Percentiles rank a stretch among this genome's conserved stretches.
Evolutionary conservation across 92 coral and sea anemone species (phyloP).

Genomic region (Nematostella vectensis): DNA sequence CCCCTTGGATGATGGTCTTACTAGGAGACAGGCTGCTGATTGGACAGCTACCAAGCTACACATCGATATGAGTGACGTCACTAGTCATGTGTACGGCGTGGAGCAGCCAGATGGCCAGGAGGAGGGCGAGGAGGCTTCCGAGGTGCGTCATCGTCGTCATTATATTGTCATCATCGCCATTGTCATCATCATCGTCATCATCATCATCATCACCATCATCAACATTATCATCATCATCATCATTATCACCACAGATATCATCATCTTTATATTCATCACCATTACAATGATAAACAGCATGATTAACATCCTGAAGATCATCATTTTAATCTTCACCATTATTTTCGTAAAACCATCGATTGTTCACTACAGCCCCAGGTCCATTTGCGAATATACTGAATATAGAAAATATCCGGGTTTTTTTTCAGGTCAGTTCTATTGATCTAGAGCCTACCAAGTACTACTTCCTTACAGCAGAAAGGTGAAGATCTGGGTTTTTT

Average conservation of each 20-base stretch:
- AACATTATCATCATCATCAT: no score
- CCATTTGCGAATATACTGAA: no score
- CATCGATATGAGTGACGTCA: conserved; percentile 75
- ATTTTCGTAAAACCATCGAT: not conserved
- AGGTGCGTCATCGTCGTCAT: no score
- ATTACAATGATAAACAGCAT: not conserved
- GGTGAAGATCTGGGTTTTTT: conserved; percentile 29
- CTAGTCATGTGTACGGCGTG: conserved; percentile 93
- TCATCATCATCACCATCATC: no score
- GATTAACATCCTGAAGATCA: not conserved
- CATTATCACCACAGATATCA: not conserved
- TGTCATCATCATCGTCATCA: no score
- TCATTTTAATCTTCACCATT: not conserved
- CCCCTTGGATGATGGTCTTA: conserved; percentile 69
- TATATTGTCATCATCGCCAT: no score
- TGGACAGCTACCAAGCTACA: conserved; percentile 89
- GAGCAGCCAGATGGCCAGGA: conserved; percentile 73
- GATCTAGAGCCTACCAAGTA: conserved; percentile 83
- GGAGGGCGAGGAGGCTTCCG: conserved; percentile 45
- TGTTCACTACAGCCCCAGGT: no score
- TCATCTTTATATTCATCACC: not conserved
- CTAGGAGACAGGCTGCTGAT: conserved; percentile 80
- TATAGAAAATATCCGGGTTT: no score
- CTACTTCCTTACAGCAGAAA: conserved; percentile 59
- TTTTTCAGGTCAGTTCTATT: conserved; percentile 80